These are phyloP conservation scores for Pachymerium ferrugineum DNA, from an alignment of 2,888 invertebrate genomes.

Conservation along the genomic window DNA sequence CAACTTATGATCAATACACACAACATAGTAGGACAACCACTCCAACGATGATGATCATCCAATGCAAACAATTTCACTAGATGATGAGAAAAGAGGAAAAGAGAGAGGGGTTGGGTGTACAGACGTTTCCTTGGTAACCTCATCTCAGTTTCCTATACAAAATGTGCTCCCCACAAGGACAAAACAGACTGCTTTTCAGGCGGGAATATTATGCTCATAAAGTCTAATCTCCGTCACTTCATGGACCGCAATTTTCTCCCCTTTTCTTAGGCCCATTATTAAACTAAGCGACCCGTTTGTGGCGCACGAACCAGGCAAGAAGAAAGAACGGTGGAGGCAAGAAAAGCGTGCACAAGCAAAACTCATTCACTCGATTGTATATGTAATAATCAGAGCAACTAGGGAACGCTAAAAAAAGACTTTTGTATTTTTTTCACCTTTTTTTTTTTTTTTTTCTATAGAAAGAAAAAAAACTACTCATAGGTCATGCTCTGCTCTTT, in stretches of 20 bases:
- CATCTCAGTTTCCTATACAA: conserved; percentile 1
- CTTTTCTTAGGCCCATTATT: conserved; percentile 5
- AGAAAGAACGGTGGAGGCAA: neutral
- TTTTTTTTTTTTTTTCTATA: neutral
- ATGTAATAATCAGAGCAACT: neutral
- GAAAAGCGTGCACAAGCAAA: neutral
- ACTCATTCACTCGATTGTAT: neutral
- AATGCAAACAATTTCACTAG: neutral
- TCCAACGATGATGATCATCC: neutral
- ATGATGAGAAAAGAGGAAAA: no score
- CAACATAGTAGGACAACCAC: neutral
- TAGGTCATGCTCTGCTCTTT: neutral
- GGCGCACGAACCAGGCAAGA: no score
- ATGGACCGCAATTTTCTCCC: conserved; percentile 17
- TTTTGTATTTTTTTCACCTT: neutral
- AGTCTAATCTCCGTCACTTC: conserved; percentile 17
- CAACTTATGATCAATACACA: no score
- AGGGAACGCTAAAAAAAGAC: neutral
- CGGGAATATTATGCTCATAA: conserved; percentile 15
- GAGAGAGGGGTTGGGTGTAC: neutral
- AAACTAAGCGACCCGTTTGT: conserved; percentile 14
- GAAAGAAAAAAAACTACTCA: neutral
- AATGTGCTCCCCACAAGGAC: conserved; percentile 17
- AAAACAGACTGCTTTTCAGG: conserved; percentile 15
- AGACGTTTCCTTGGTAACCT: conserved; percentile 9